Evolutionary conservation across 2,888 invertebrate genomes (phyloP), one percentile per base, ranked within the genome.

Genomic region (Steinernema hermaphroditum): DNA sequence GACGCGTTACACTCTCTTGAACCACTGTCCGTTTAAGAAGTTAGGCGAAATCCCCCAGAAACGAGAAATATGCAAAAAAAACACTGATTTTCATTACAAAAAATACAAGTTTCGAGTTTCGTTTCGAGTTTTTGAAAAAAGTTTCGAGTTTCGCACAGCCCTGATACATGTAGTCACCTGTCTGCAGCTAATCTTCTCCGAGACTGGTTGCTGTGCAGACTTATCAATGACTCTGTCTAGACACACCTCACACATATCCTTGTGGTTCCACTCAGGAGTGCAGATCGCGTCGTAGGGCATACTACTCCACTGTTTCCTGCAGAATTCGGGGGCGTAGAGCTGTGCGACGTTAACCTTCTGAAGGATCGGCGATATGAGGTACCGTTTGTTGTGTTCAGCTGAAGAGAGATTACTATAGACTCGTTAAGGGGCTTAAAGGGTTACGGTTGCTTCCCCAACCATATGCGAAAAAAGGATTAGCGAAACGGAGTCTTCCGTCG

Each of bases 391-490:
- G n/a, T n/a, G n/a, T n/a, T n/a, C n/a, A n/a, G n/a, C n/a, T n/a
- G n/a, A n/a, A 34, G 16, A 16, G n/a, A 62, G 8, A 1, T 14
- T 9, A 32, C 27, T 27, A 12, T 4, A 12, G n/a, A n/a, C 16
- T 12, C 43, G 46, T 16, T 46, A 16, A 19, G 8, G 16, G 6
- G 16, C 4, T n/a, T 16, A 4, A 6, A 4, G 46, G 9, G 9
- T 32, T 62, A 62, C 62, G 62, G 29, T 62, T 19, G 32, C 62
- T 62, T 4, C 62, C 62, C 62, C 62, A 62, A 14, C 62, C 62
- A 16, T 62, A 62, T 12, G 62, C 29, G 27, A 16, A 62, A 62
- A 2, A 2, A 32, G 8, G 62, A 16, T n/a, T n/a, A n/a, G 22
- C 27, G 6, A 14, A 22, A 2, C 62, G 62, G 32, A 62, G 62